phyloP scores from a whole-genome alignment of 2,888 invertebrate species.

The Podotricha telesiphe region DNA sequence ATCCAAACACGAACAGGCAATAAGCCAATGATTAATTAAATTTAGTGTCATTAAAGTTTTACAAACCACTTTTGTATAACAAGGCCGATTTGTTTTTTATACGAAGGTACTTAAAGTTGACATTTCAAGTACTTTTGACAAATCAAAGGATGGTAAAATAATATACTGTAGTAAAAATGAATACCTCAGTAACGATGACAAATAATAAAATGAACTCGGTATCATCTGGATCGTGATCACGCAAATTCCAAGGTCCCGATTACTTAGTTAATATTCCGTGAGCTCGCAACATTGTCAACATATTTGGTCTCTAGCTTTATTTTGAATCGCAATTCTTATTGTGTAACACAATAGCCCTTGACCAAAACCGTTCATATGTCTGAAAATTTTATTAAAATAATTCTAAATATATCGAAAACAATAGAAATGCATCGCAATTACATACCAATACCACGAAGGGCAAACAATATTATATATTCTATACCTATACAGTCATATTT shows the following conservation, averaged over 20 bases:
- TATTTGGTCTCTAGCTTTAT: constrained; percentile 69
- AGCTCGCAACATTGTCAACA: constrained; percentile 60
- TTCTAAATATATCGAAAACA: constrained; percentile 6
- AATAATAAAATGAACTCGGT: constrained; percentile 39
- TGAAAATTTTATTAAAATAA: not conserved
- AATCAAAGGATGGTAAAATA: not conserved
- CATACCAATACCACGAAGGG: not conserved
- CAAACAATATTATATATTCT: too few relatives aligned
- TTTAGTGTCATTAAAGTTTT: not conserved
- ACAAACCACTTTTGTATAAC: not conserved
- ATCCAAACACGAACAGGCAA: not conserved
- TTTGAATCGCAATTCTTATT: constrained; percentile 71
- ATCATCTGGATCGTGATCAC: constrained; percentile 61
- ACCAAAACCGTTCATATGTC: constrained; percentile 43
- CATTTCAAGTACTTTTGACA: not conserved
- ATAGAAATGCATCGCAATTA: constrained; percentile 2
- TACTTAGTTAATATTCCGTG: constrained; percentile 65
- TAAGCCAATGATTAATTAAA: not conserved
- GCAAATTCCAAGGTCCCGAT: constrained; percentile 59
- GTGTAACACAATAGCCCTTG: constrained; percentile 63
- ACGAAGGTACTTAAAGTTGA: not conserved
- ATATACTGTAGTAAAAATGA: constrained; percentile 3
- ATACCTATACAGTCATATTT: not conserved
- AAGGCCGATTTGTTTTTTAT: constrained; percentile 10
- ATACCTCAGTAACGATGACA: constrained; percentile 12